Conservation (phyloP, 2,797 vertebrate genomes). For the Scomberomorus guttatus region DNA sequence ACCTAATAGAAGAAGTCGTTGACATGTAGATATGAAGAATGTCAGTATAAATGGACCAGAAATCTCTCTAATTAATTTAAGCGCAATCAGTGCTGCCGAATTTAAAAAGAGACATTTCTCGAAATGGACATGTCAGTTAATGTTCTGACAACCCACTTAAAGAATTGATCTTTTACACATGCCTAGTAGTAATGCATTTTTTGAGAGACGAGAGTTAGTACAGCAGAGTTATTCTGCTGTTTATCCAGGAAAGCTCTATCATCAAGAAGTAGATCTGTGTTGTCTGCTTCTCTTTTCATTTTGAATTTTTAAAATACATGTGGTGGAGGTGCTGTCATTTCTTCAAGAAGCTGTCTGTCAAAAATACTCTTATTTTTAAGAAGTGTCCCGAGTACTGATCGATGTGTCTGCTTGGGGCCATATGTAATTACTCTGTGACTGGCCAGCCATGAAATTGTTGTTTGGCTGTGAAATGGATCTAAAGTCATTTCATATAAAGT, state of each 20-base stretch:
- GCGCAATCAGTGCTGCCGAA: neutral
- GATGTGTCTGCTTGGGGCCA: slow-evolving; percentile 62
- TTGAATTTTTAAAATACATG: slow-evolving; percentile 17
- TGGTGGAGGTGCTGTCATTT: slow-evolving; percentile 30
- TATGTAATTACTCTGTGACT: slow-evolving; percentile 77
- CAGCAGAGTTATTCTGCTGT: slow-evolving; percentile 10
- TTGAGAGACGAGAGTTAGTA: neutral
- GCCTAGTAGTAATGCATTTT: neutral
- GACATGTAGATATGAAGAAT: neutral
- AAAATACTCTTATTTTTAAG: slow-evolving; percentile 65
- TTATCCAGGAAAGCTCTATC: slow-evolving; percentile 8
- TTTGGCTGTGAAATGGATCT: slow-evolving; percentile 77
- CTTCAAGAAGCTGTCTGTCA: slow-evolving; percentile 59
- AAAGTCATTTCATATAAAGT: slow-evolving; percentile 60
- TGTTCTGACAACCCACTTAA: neutral
- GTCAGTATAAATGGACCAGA: neutral
- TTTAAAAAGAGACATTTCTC: neutral
- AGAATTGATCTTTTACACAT: neutral
- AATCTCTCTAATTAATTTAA: neutral
- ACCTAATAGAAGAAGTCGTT: neutral
- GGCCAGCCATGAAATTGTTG: slow-evolving; percentile 80
- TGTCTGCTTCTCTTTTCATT: slow-evolving; percentile 14
- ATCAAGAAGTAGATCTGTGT: slow-evolving; percentile 24
- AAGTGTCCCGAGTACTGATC: slow-evolving; percentile 64
- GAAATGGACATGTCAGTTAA: neutral